Percentiles rank a stretch among this genome's conserved stretches.
These are phyloP conservation scores for Mythimna pallens DNA, from an alignment of 2,888 invertebrate genomes.

Conservation along the genomic window DNA sequence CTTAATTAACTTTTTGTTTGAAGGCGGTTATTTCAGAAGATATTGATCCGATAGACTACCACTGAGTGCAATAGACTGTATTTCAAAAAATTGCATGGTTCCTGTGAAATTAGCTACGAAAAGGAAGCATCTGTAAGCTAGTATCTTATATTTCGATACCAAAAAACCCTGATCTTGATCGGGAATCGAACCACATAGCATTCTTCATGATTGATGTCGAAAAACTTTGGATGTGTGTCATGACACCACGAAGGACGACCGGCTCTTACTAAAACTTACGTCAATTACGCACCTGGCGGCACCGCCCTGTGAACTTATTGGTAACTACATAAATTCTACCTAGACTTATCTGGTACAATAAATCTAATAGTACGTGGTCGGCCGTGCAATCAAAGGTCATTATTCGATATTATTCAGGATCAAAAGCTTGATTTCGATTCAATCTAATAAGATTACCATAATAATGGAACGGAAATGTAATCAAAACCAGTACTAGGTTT, in stretches of 20 bases:
- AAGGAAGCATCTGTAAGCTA: not conserved
- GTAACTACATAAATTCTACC: constrained; percentile 50
- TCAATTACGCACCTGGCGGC: constrained; percentile 72
- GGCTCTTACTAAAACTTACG: constrained; percentile 73
- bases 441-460: constrained; percentile 12
- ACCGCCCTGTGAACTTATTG: constrained; percentile 62
- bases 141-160: not conserved
- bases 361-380: constrained; percentile 49
- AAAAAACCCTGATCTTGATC: constrained; percentile 10
- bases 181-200: not conserved
- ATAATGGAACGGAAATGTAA: constrained; percentile 43
- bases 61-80: not conserved
- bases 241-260: constrained; percentile 78
- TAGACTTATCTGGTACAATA: constrained; percentile 46
- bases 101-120: not conserved
- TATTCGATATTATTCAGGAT: constrained; percentile 51
- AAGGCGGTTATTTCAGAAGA: not conserved
- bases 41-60: not conserved
- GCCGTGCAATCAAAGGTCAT: constrained; percentile 49
- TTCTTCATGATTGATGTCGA: constrained; percentile 26
- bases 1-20: no score
- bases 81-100: not conserved
- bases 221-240: constrained; percentile 68
- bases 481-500: constrained; percentile 1
- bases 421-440: constrained; percentile 33